These are phyloP conservation scores for Symphodus melops DNA, from an alignment of 2,113 vertebrate species.

Conservation along the genomic window DNA sequence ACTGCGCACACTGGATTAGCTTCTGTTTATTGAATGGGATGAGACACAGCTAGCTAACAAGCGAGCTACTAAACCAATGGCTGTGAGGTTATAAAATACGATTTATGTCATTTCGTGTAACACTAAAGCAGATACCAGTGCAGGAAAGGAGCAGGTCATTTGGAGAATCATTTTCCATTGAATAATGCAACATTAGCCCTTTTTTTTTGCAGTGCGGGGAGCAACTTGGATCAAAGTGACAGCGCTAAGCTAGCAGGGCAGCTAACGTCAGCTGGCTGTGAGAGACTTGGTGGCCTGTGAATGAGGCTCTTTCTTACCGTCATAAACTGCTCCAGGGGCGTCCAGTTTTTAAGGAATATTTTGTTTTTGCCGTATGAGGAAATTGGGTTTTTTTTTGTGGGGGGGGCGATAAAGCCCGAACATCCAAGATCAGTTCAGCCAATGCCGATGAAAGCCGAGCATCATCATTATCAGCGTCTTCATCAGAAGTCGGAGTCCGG, in stretches of 20 bases:
- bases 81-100: slow-evolving; percentile 4
- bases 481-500: slow-evolving; percentile 59
- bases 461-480: slow-evolving; percentile 67
- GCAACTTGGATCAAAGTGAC: slow-evolving; percentile 74
- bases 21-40: slow-evolving; percentile 68
- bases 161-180: neutral
- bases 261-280: slow-evolving; percentile 64
- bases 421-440: slow-evolving; percentile 80
- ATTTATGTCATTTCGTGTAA: neutral
- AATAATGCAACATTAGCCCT: slow-evolving; percentile 11
- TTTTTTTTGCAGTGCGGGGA: slow-evolving; percentile 26
- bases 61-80: slow-evolving; percentile 39
- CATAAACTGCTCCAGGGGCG: slow-evolving; percentile 85
- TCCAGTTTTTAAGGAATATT: slow-evolving; percentile 83
- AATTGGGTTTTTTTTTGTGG: slow-evolving; percentile 50
- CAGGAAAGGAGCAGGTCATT: neutral
- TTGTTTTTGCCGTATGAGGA: slow-evolving; percentile 58
- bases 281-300: slow-evolving; percentile 32
- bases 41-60: slow-evolving; percentile 60
- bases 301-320: slow-evolving; percentile 78
- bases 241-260: slow-evolving; percentile 66
- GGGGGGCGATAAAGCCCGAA: slow-evolving; percentile 65
- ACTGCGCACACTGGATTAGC: slow-evolving; percentile 31
- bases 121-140: neutral
- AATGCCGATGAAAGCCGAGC: slow-evolving; percentile 72